Base-by-base conservation (phyloP, 2,888 invertebrate species). In the Perithous albicinctus region DNA sequence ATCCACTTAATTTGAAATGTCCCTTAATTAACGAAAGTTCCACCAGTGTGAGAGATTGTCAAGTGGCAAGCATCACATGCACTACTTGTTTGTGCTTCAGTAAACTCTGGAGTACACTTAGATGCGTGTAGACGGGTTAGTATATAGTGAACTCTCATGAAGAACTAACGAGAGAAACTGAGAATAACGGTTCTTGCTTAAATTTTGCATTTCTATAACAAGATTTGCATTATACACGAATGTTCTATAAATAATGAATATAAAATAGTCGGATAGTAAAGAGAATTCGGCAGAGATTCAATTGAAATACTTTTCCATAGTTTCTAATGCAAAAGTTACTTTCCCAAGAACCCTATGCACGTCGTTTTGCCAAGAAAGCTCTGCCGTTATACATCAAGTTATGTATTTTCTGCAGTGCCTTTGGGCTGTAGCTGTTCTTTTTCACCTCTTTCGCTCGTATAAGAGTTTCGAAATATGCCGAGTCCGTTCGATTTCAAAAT, bases 401-500 rank as follows among this genome's bases (percentile, higher is more conserved):
- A 59, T 43, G 61, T 23, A 80, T 69, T 61, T 79, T 51, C 26
- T 54, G n/a, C 38, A 35, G 51, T 56, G 26, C 63, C 73, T 67
- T 48, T 10, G 29, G 59, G 38, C 38, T 5, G 29, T 48, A 18
- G 38, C 26, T n/a, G n/a, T n/a, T n/a, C 38, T 32, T 20, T 67
- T 29, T 12, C 41, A 41, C 8, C 38, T 23, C 18, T 10, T 48
- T 41, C 38, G n/a, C 18, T 41, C 10, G 48, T n/a, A 63, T 51
- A 63, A 74, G 67, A 86, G 84, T 86, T 85, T 76, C 80, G 78
- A 83, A 86, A 87, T 87, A 84, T 85, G 81, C 85, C 63, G 82
- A 85, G 85, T 86, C 82, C 80, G 80, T 84, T 85, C 80, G 77
- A 85, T 82, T 77, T 82, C 83, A 67, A 86, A 85, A 85, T 87